Base-by-base conservation (phyloP, 2,113 vertebrate species). In the Callopanchax toddi region DNA sequence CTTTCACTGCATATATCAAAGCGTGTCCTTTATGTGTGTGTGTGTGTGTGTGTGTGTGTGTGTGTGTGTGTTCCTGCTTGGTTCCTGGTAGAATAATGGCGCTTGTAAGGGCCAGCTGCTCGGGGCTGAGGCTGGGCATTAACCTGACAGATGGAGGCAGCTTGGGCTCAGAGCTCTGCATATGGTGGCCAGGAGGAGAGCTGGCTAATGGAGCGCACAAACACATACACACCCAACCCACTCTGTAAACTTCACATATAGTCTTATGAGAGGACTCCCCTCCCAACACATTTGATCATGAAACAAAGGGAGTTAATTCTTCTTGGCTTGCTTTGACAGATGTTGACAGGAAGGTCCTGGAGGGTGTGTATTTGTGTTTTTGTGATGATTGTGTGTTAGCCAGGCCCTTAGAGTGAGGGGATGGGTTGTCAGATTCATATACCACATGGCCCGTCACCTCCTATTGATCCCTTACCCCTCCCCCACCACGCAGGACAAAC, bases 101-200 rank as follows among this genome's bases (percentile, higher is more conserved):
- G 79, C 86, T 84, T 87, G 82, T 79, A 78, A 72, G 69, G 85
- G 81, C 87, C 89, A 91, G 89, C 87, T 90, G 88, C 88, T 90
- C 29, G 67, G 82, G 87, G 86, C 78, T 77, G 78, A 71, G 82
- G 71, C 81, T 86, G 76, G 80, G 66, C 81, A 92, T 86, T 91
- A 90, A 83, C 80, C 67, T 44, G 76, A 87, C 92, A 94, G 93
- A 94, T 93, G 92, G 91, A 91, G 83, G 53, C 65, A 75, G 88
- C 82, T 83, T 81, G 86, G 86, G 72, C 81, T 89, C 85, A 79
- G 72, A 84, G 79, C 76, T 77, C 82, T 87, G 86, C 89, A 91
- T 90, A 91, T 89, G 89, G 86, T 81, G 73, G 77, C 82, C 85
- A 86, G 89, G 84, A 88, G 79, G 77, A 87, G 82, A 86, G 83